phyloP scores from a whole-genome alignment of 1,140 invertebrate species.

The Drosophila nannoptera region DNA sequence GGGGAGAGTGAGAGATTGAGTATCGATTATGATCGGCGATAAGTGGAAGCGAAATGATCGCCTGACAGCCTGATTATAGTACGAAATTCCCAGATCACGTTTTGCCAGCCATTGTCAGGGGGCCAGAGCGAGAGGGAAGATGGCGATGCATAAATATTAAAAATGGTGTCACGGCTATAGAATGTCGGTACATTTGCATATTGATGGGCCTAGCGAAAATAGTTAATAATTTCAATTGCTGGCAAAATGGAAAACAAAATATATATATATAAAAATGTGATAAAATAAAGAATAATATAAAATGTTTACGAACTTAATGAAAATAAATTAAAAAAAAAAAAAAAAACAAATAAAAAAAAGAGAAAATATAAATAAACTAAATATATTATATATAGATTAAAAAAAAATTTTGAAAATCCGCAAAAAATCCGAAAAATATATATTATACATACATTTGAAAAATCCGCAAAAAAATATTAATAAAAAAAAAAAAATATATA shows the following conservation, averaged over 20 bases:
- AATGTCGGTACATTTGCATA: not conserved
- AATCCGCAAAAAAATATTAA: not conserved
- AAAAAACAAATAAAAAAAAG: too few species aligned
- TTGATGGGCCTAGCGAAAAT: not conserved
- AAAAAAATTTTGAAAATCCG: too few species aligned
- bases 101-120: not conserved
- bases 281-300: too few species aligned
- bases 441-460: too few species aligned
- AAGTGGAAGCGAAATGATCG: slow-evolving; percentile 26
- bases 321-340: too few species aligned
- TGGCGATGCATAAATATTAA: not conserved
- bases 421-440: too few species aligned
- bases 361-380: too few species aligned
- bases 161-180: not conserved
- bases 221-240: not conserved
- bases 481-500: too few species aligned
- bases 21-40: slow-evolving; percentile 32
- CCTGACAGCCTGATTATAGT: slow-evolving; percentile 10
- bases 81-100: slow-evolving; percentile 16
- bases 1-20: slow-evolving; percentile 9
- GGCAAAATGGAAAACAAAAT: not conserved
- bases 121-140: not conserved
- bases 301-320: too few species aligned
- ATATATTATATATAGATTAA: too few species aligned
- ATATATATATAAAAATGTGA: too few species aligned